Evolutionary conservation across 2,888 invertebrate species (phyloP).

Genomic region (Oxyteleia sp.): DNA sequence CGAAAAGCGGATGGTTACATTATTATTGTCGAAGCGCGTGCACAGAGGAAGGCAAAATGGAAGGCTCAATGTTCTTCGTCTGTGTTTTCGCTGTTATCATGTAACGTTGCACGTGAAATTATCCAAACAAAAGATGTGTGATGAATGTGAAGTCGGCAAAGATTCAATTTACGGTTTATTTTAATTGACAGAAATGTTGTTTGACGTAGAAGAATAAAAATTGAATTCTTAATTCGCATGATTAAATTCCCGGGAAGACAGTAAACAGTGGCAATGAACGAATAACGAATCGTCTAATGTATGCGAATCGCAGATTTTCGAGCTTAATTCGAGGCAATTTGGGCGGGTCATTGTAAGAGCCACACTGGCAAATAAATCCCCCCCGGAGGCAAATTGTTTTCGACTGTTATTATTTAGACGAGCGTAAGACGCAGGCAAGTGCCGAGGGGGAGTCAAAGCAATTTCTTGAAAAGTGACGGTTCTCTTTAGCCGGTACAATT

Average conservation of each 20-base stretch:
- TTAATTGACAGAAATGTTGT: slow-evolving; percentile 13
- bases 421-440: too few species aligned
- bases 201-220: slow-evolving; percentile 40
- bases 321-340: slow-evolving; percentile 68
- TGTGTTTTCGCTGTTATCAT: slow-evolving; percentile 34
- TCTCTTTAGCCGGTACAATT: too few species aligned
- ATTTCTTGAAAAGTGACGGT: too few species aligned
- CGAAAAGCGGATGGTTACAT: neutral
- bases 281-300: slow-evolving; percentile 48
- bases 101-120: neutral
- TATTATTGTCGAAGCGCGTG: slow-evolving; percentile 10
- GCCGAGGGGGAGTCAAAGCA: too few species aligned
- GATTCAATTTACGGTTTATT: slow-evolving; percentile 38
- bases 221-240: slow-evolving; percentile 44
- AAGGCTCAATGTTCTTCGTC: slow-evolving; percentile 21
- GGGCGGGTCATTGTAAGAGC: slow-evolving; percentile 57
- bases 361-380: slow-evolving; percentile 65
- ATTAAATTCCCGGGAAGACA: slow-evolving; percentile 59
- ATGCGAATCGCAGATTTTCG: slow-evolving; percentile 71
- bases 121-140: slow-evolving; percentile 8
- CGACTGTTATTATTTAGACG: too few species aligned
- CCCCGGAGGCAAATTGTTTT: slow-evolving; percentile 67
- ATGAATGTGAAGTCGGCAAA: slow-evolving; percentile 4
- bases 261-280: slow-evolving; percentile 37
- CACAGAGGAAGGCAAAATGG: slow-evolving; percentile 9